Evolutionary conservation across 2,113 vertebrate genomes (phyloP).

Genomic region (Semicossyphus pulcher): DNA sequence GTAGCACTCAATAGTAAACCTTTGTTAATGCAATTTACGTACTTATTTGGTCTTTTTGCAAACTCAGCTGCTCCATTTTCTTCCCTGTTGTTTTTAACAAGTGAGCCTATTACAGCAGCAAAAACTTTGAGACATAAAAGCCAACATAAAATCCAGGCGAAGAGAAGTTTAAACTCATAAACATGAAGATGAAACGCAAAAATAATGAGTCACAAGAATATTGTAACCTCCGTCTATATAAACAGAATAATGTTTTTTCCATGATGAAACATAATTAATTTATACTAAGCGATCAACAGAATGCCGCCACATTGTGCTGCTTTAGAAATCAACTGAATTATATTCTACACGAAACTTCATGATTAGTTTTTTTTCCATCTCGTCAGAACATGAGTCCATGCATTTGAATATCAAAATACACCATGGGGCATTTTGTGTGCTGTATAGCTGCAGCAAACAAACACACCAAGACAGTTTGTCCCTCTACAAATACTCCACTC

Average conservation of each 20-base stretch:
- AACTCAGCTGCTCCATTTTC: too few species aligned
- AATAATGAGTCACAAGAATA: background rate
- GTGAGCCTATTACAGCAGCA: background rate
- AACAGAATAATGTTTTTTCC: constrained; percentile 1
- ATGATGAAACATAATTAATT: constrained; percentile 3
- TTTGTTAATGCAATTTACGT: too few species aligned
- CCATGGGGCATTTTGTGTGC: constrained; percentile 21
- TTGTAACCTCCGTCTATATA: background rate
- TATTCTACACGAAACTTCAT: constrained; percentile 10
- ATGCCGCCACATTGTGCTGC: background rate
- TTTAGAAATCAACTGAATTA: constrained; percentile 26
- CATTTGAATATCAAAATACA: constrained; percentile 39
- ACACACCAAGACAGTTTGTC: constrained; percentile 14
- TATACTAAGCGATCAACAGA: constrained; percentile 7
- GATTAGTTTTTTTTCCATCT: constrained; percentile 14
- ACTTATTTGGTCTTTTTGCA: too few species aligned
- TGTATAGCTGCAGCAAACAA: constrained; percentile 30
- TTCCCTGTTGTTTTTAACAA: too few species aligned
- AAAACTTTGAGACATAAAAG: background rate
- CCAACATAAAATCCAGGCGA: too few species aligned
- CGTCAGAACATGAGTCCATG: constrained; percentile 34
- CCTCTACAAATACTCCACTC: constrained; percentile 30
- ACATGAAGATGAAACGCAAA: background rate
- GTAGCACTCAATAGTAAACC: too few species aligned
- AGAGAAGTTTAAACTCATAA: background rate